Conservation (phyloP, 1,140 invertebrate genomes). For the Platorchestia sp. region DNA sequence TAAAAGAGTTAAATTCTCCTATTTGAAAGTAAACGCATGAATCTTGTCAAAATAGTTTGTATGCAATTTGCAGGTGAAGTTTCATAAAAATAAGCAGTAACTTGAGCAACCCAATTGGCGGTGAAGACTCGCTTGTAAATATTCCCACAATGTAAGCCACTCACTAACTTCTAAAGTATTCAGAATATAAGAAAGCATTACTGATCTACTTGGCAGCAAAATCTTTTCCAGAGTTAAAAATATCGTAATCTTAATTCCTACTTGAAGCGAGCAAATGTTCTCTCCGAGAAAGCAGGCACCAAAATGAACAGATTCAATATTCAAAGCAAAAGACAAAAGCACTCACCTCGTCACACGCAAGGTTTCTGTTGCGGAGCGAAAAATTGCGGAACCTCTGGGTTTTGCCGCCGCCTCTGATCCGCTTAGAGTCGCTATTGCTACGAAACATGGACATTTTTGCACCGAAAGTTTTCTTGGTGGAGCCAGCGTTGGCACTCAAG, state of each 20-base stretch:
- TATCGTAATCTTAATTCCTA: not conserved
- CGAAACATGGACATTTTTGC: not conserved
- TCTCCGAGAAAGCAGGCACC: not conserved
- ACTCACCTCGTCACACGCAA: constrained; percentile 27
- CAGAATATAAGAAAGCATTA: not conserved
- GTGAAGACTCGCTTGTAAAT: not conserved
- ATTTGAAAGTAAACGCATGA: no score
- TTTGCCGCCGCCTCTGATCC: not conserved
- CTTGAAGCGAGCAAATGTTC: not conserved
- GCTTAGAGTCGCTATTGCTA: constrained; percentile 37
- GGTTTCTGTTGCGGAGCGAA: constrained; percentile 41
- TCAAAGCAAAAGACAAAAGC: constrained; percentile 11
- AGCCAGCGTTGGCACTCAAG: not conserved
- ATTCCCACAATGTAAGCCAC: not conserved
- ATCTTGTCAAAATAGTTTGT: no score
- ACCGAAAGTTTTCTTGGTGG: not conserved
- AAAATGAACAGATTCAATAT: not conserved
- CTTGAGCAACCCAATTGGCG: not conserved
- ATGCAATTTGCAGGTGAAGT: no score
- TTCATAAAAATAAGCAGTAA: no score
- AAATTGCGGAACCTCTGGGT: constrained; percentile 19
- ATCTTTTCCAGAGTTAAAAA: not conserved
- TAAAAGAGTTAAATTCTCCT: no score
- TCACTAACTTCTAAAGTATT: not conserved
- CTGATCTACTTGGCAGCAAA: not conserved